These are phyloP conservation scores for Pimephales promelas DNA, from an alignment of 2,113 vertebrate genomes.

Conservation along the genomic window DNA sequence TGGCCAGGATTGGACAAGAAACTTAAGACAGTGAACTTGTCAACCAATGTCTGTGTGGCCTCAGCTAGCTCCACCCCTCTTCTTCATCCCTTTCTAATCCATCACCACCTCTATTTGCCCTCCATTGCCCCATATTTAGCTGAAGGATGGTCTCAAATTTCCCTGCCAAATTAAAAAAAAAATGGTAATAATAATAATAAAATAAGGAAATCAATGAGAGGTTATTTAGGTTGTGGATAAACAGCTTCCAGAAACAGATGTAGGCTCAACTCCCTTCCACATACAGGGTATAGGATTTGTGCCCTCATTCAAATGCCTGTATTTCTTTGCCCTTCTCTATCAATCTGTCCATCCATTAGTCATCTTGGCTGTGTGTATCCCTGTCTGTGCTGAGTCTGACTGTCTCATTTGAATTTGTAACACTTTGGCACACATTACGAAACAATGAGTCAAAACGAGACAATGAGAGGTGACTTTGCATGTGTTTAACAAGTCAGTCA, in stretches of 20 bases:
- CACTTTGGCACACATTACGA: neutral
- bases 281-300: conserved; percentile 16
- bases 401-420: neutral
- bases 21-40: conserved; percentile 43
- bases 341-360: conserved; percentile 9
- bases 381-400: neutral
- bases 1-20: conserved; percentile 69
- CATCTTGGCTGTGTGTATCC: neutral
- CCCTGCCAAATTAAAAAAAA: conserved; percentile 14
- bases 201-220: conserved; percentile 56
- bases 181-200: conserved; percentile 56
- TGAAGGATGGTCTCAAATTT: conserved; percentile 63
- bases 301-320: conserved; percentile 13
- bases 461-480: neutral
- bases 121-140: conserved; percentile 73
- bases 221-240: conserved; percentile 73
- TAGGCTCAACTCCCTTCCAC: conserved; percentile 5
- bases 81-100: conserved; percentile 45
- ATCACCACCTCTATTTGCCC: conserved; percentile 25
- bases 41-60: conserved; percentile 67
- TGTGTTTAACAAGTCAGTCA: neutral
- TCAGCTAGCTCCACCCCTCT: conserved; percentile 41
- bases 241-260: conserved; percentile 62
- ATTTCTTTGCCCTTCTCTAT: conserved; percentile 41
- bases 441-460: neutral